Percentiles rank a stretch among this genome's conserved stretches.
Evolutionary conservation across 1,140 invertebrate species (phyloP).

Genomic region (Anthonomus grandis): DNA sequence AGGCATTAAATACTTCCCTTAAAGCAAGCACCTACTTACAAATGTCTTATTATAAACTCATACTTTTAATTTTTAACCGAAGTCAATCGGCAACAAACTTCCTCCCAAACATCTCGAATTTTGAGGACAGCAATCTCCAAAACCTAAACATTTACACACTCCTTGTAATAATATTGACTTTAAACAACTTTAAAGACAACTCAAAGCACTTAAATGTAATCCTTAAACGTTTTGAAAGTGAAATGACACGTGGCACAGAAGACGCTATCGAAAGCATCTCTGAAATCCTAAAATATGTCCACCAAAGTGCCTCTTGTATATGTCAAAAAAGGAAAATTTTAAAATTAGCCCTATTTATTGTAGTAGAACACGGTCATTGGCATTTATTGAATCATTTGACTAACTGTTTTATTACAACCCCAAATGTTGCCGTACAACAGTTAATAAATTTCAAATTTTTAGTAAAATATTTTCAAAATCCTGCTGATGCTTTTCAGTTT

Average conservation of each 20-base stretch:
- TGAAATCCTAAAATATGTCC: slow-evolving; percentile 4
- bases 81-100: no score
- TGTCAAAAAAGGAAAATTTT: slow-evolving; percentile 6
- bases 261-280: slow-evolving; percentile 13
- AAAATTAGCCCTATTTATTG: slow-evolving; percentile 15
- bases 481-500: neutral
- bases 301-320: neutral
- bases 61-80: slow-evolving; percentile 24
- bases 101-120: no score
- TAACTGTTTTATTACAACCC: neutral
- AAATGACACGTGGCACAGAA: neutral
- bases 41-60: slow-evolving; percentile 28
- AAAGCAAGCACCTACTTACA: slow-evolving; percentile 23
- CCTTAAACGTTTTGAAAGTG: slow-evolving; percentile 3
- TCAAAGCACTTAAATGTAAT: neutral
- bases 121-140: no score
- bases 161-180: slow-evolving; percentile 23
- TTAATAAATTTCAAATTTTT: slow-evolving; percentile 3
- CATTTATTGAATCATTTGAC: neutral
- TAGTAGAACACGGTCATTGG: slow-evolving; percentile 1
- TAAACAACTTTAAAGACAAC: slow-evolving; percentile 7
- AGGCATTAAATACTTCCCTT: no score
- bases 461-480: neutral
- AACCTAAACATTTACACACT: no score
- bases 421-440: neutral